These are phyloP conservation scores for Drosophila falleni DNA, from an alignment of 2,888 invertebrate genomes.

Conservation along the genomic window DNA sequence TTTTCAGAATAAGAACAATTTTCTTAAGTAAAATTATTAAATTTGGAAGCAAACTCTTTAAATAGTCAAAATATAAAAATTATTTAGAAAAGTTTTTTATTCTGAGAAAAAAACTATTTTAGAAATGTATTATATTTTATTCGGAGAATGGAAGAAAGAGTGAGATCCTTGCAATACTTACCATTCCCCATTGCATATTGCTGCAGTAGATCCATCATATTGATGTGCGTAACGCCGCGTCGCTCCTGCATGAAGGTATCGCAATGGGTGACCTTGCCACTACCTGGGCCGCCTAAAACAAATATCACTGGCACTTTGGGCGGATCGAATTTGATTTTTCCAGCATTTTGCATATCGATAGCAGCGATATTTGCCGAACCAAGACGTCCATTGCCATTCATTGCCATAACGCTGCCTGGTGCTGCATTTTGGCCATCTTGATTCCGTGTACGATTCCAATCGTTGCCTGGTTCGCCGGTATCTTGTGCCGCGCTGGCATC, in stretches of 20 bases:
- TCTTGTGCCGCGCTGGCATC: constrained; percentile 91
- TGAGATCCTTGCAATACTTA: constrained; percentile 81
- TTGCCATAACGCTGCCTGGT: constrained; percentile 66
- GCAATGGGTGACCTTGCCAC: constrained; percentile 99
- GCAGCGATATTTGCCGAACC: constrained; percentile 88
- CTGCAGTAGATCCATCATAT: constrained; percentile 95
- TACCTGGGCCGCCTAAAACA: constrained; percentile 96
- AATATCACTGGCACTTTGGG: constrained; percentile 95
- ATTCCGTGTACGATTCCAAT: constrained; percentile 84
- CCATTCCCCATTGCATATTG: constrained; percentile 96
- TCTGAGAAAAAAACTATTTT: too few species aligned
- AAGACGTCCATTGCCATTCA: constrained; percentile 61
- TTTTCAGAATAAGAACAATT: too few species aligned
- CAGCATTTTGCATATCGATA: constrained; percentile 92
- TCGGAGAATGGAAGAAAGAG: too few species aligned
- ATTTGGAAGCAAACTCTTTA: too few species aligned
- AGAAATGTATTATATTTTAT: not conserved
- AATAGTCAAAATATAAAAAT: too few species aligned
- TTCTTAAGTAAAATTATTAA: too few species aligned
- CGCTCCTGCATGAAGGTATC: constrained; percentile 95
- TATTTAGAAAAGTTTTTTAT: too few species aligned
- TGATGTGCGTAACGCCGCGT: constrained; percentile 93
- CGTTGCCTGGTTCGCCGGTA: constrained; percentile 87
- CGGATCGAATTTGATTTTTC: constrained; percentile 93
- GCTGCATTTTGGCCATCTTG: constrained; percentile 62